A percentile compares a stretch with the other conserved stretches of the same genome.
phyloP scores from a whole-genome alignment of 2,113 vertebrate genomes.

The Mormyrus lacerda region DNA sequence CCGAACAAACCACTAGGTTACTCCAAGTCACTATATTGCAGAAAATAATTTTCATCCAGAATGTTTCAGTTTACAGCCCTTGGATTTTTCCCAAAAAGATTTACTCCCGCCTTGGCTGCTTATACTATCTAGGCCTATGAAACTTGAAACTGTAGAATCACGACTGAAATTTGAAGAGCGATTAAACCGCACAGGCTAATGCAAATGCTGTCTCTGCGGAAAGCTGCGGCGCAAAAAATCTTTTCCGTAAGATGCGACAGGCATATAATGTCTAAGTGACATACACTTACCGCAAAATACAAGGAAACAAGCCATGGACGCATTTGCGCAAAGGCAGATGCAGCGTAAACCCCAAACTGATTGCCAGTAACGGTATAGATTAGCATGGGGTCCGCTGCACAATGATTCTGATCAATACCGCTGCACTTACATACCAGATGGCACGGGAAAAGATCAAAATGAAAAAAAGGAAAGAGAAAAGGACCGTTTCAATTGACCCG shows the following conservation, averaged over 20 bases:
- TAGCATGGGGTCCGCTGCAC: conserved; percentile 75
- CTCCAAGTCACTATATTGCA: neutral
- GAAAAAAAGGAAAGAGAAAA: conserved; percentile 32
- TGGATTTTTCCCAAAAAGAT: neutral
- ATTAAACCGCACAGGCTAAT: neutral
- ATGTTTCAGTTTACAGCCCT: neutral
- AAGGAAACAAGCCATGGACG: conserved; percentile 49
- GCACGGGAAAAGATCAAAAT: conserved; percentile 58
- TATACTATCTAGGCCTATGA: neutral
- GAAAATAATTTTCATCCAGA: neutral
- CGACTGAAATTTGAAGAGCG: neutral
- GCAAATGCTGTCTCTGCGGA: neutral
- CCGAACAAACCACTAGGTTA: neutral
- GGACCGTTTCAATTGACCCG: conserved; percentile 42
- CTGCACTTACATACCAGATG: conserved; percentile 68
- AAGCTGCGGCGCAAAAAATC: neutral
- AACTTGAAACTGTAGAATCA: neutral
- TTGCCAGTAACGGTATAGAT: conserved; percentile 69
- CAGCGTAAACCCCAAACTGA: conserved; percentile 51
- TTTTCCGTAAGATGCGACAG: neutral
- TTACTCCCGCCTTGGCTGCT: neutral
- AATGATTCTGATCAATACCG: conserved; percentile 73
- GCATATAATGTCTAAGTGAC: conserved; percentile 42
- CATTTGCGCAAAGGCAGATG: conserved; percentile 62
- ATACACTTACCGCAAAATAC: conserved; percentile 57